Evolutionary conservation across 2,113 vertebrate species (phyloP).

Genomic region (Pteronura brasiliensis): DNA sequence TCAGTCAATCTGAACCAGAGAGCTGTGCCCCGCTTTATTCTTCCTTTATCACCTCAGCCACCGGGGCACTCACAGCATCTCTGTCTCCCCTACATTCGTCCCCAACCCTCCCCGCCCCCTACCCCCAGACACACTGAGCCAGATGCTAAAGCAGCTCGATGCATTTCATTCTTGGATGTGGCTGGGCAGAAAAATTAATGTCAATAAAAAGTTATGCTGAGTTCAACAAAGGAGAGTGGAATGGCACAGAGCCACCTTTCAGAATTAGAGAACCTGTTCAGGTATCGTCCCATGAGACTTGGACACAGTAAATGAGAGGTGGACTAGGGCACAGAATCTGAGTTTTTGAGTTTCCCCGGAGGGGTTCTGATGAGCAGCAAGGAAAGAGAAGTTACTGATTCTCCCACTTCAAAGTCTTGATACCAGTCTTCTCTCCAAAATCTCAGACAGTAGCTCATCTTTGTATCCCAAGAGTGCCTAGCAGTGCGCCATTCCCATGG

Average conservation of each 20-base stretch:
- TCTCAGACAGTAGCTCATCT: background rate
- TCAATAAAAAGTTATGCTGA: background rate
- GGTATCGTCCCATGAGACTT: background rate
- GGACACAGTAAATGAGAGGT: background rate
- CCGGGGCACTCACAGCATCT: background rate
- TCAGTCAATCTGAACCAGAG: background rate
- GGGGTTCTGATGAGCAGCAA: background rate
- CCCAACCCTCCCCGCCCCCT: rapidly evolving
- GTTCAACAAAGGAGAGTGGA: background rate
- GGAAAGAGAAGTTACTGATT: background rate
- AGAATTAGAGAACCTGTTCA: background rate
- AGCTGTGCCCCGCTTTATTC: background rate
- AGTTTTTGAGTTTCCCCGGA: background rate
- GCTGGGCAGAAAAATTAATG: background rate
- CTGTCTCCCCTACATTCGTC: rapidly evolving
- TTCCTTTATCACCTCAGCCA: background rate
- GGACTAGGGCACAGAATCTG: background rate
- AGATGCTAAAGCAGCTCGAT: background rate
- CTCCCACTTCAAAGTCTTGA: background rate
- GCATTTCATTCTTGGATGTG: background rate
- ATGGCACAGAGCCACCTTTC: background rate
- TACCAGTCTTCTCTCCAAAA: background rate
- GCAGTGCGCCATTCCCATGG: background rate
- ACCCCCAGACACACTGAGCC: background rate
- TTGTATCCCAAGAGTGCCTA: background rate